phyloP scores from a whole-genome alignment of 2,888 invertebrate species.

The Hypolimnas misippus region DNA sequence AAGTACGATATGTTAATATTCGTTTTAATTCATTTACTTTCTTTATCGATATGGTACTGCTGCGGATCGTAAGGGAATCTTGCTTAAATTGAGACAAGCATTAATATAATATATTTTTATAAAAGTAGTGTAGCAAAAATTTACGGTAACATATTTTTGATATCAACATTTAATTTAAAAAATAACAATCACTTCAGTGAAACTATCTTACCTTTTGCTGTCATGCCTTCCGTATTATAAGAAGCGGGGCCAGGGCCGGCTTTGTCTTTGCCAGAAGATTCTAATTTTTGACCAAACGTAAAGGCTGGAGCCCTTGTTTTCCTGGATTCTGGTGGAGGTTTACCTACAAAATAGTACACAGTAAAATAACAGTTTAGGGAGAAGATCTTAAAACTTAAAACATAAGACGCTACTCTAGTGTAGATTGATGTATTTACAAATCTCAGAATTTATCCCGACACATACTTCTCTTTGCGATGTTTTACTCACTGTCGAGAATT shows the following conservation, averaged over 20 bases:
- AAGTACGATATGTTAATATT: neutral
- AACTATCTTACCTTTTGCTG: constrained; percentile 94
- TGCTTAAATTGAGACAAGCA: too few species aligned
- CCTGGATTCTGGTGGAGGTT: constrained; percentile 90
- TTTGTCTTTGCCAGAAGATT: constrained; percentile 78
- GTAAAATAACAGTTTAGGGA: neutral
- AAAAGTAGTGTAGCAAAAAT: too few species aligned
- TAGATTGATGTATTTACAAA: too few species aligned
- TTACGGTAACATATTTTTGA: too few species aligned
- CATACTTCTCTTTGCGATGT: too few species aligned
- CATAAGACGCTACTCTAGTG: too few species aligned
- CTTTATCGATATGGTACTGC: too few species aligned
- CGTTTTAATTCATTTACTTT: neutral
- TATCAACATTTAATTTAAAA: neutral
- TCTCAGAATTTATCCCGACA: too few species aligned
- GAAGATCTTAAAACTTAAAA: neutral
- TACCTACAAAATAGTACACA: constrained; percentile 79
- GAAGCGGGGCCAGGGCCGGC: constrained; percentile 95
- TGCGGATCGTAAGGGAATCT: too few species aligned
- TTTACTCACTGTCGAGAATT: too few species aligned
- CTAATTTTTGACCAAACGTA: constrained; percentile 89
- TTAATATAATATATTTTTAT: too few species aligned
- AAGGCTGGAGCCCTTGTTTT: constrained; percentile 91
- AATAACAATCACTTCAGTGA: too few species aligned
- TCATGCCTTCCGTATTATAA: constrained; percentile 93